A percentile compares a stretch with the other conserved stretches of the same genome.
These are phyloP conservation scores for Wasmannia auropunctata DNA, from an alignment of 1,140 invertebrate species.

Conservation along the genomic window DNA sequence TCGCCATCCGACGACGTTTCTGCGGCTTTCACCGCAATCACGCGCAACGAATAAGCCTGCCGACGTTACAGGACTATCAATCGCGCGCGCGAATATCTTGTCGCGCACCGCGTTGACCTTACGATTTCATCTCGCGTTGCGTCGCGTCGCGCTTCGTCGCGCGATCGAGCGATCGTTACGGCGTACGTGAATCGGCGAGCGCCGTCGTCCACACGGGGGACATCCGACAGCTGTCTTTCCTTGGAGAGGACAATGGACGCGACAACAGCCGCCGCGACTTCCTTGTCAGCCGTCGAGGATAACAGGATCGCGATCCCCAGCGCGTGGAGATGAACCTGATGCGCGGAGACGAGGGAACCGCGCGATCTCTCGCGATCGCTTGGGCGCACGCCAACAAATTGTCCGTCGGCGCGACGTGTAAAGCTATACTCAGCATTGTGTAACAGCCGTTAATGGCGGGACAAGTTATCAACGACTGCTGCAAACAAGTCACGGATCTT, in stretches of 20 bases:
- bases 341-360: background rate
- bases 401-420: slow-evolving; percentile 51
- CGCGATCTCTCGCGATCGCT: slow-evolving; percentile 8
- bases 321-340: background rate
- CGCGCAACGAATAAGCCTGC: background rate
- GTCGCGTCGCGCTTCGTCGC: too few relatives aligned
- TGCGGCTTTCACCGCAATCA: slow-evolving; percentile 7
- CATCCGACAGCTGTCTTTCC: slow-evolving; percentile 29
- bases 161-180: slow-evolving; percentile 33
- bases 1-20: background rate
- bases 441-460: slow-evolving; percentile 57
- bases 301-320: slow-evolving; percentile 32
- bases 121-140: slow-evolving; percentile 31
- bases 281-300: slow-evolving; percentile 30
- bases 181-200: background rate
- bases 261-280: slow-evolving; percentile 31
- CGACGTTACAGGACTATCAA: background rate
- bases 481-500: slow-evolving; percentile 51
- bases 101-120: background rate
- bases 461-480: slow-evolving; percentile 52
- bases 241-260: slow-evolving; percentile 13
- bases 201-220: background rate
- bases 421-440: slow-evolving; percentile 55
- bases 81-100: background rate
- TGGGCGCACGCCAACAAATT: slow-evolving; percentile 54